These are phyloP conservation scores for Falco punctatus DNA, from an alignment of 2,113 vertebrate genomes.

Conservation along the genomic window DNA sequence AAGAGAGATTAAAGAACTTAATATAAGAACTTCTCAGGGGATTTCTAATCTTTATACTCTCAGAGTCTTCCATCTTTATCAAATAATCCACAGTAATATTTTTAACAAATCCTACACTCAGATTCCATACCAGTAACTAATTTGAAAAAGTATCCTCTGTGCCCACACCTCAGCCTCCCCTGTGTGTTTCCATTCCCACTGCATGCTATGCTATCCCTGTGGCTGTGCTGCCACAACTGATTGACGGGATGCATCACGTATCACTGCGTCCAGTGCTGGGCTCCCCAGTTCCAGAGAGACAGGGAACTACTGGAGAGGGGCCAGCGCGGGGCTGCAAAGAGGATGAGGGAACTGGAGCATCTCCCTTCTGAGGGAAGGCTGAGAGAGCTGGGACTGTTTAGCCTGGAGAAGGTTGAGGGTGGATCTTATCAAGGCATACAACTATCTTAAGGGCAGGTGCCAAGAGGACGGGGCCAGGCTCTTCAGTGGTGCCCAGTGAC, in stretches of 20 bases:
- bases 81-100: background rate
- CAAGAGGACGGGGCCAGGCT: too few species aligned
- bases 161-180: background rate
- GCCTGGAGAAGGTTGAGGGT: too few species aligned
- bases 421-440: too few species aligned
- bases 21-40: background rate
- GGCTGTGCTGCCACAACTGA: background rate
- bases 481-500: too few species aligned
- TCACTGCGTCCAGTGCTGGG: too few species aligned
- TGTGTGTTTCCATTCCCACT: background rate
- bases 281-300: too few species aligned
- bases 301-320: background rate
- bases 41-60: background rate
- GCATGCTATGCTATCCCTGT: rapidly evolving
- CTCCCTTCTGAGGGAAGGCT: background rate
- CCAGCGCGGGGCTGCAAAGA: background rate
- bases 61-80: background rate
- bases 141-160: background rate
- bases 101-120: background rate
- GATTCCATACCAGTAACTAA: background rate
- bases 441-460: too few species aligned
- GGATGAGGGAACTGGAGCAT: background rate
- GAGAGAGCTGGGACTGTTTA: background rate
- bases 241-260: background rate
- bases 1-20: background rate